Percentiles rank a stretch among this genome's conserved stretches.
Evolutionary conservation across 2,113 vertebrate genomes (phyloP).

Genomic region (Fregata magnificens): DNA sequence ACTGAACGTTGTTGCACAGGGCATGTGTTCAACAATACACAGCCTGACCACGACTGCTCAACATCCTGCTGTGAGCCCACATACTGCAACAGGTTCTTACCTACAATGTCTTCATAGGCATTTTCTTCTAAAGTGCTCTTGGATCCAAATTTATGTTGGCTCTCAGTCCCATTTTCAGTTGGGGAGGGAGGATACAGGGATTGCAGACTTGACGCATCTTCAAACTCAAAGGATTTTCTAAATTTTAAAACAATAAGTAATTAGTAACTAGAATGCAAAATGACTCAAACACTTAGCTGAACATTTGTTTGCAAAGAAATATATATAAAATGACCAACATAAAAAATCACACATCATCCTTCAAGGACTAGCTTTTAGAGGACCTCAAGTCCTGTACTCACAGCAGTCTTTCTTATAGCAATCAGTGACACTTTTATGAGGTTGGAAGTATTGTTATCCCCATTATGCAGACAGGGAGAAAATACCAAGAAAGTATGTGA

Average conservation of each 20-base stretch:
- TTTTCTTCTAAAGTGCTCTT: conserved; percentile 99
- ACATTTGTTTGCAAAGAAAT: neutral
- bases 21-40: neutral
- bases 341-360: neutral
- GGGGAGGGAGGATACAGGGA: conserved; percentile 88
- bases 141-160: conserved; percentile 83
- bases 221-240: conserved; percentile 93
- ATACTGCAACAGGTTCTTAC: conserved; percentile 74
- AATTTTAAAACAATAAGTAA: conserved; percentile 36
- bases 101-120: conserved; percentile 96
- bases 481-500: neutral
- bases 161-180: conserved; percentile 91
- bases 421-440: neutral
- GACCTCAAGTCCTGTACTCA: neutral
- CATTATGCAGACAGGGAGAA: neutral
- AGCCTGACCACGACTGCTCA: neutral
- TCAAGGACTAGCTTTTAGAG: neutral
- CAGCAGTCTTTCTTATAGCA: neutral
- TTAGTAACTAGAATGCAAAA: neutral
- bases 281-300: neutral
- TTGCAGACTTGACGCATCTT: conserved; percentile 87
- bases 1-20: neutral
- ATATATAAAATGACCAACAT: neutral
- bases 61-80: neutral
- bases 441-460: neutral